A percentile compares a stretch with the other conserved stretches of the same genome.
phyloP scores from a whole-genome alignment of 2,797 vertebrate genomes.

The Peromyscus attwateri region DNA sequence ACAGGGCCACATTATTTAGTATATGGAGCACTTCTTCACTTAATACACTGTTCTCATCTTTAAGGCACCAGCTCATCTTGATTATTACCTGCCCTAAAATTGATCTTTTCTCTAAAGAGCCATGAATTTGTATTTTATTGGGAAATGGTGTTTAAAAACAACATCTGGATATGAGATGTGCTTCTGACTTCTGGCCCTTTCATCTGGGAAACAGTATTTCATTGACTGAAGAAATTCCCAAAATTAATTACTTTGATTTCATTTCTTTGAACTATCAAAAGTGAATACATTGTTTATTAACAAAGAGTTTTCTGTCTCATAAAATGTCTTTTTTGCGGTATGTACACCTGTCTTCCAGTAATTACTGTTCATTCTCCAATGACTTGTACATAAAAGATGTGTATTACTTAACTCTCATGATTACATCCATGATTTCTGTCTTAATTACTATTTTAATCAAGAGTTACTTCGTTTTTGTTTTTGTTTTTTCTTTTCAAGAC shows the following conservation, averaged over 20 bases:
- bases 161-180: not conserved
- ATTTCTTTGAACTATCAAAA: constrained; percentile 61
- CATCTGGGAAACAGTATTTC: not conserved
- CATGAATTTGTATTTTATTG: constrained; percentile 28
- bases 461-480: not conserved
- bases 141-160: constrained; percentile 33
- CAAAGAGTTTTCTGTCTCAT: constrained; percentile 22
- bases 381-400: not conserved
- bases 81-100: constrained; percentile 3
- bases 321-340: constrained; percentile 31
- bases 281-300: constrained; percentile 43
- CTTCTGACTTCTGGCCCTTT: not conserved
- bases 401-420: constrained; percentile 16
- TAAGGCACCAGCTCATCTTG: not conserved
- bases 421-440: constrained; percentile 24
- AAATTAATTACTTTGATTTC: constrained; percentile 34
- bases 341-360: constrained; percentile 7
- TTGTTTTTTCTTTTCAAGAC: not conserved
- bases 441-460: constrained; percentile 48
- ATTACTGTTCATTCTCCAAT: constrained; percentile 4
- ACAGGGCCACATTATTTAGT: not conserved
- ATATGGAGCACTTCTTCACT: not conserved
- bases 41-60: not conserved
- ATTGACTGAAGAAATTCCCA: not conserved
- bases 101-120: constrained; percentile 25